Evolutionary conservation across 2,888 invertebrate species (phyloP).

Genomic region (Coelopa pilipes): DNA sequence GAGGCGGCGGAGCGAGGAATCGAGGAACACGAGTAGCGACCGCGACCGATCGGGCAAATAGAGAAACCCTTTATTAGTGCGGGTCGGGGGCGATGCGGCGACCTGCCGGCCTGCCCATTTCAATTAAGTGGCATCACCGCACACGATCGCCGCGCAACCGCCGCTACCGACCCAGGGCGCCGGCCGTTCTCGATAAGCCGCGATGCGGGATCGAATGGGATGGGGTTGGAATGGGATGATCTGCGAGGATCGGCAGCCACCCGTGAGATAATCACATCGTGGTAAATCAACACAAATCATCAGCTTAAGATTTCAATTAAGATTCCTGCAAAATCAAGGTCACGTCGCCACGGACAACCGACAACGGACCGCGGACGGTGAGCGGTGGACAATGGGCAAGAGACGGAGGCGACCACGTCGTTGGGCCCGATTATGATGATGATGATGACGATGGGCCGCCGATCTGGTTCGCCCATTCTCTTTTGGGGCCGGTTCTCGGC

Average conservation of each 20-base stretch:
- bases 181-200: neutral
- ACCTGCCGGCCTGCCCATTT: constrained; percentile 26
- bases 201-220: neutral
- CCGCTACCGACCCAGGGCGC: constrained; percentile 18
- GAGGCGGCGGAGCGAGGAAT: too few relatives aligned
- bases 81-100: too few relatives aligned
- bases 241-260: constrained; percentile 16
- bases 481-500: neutral
- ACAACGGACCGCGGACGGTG: constrained; percentile 1
- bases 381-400: neutral
- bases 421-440: too few relatives aligned
- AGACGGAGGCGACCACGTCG: neutral
- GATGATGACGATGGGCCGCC: constrained; percentile 1
- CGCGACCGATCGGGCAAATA: too few relatives aligned
- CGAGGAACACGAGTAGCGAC: too few relatives aligned
- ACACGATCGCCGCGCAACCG: constrained; percentile 24
- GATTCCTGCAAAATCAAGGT: constrained; percentile 46
- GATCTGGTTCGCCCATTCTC: neutral
- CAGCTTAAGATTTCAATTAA: constrained; percentile 46
- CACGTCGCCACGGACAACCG: constrained; percentile 20
- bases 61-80: too few relatives aligned
- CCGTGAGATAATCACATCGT: constrained; percentile 13
- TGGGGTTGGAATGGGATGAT: constrained; percentile 25
- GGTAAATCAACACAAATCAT: constrained; percentile 27
- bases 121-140: constrained; percentile 28